Evolutionary conservation across 2,888 invertebrate species (phyloP).

Genomic region (Ophion costatus): DNA sequence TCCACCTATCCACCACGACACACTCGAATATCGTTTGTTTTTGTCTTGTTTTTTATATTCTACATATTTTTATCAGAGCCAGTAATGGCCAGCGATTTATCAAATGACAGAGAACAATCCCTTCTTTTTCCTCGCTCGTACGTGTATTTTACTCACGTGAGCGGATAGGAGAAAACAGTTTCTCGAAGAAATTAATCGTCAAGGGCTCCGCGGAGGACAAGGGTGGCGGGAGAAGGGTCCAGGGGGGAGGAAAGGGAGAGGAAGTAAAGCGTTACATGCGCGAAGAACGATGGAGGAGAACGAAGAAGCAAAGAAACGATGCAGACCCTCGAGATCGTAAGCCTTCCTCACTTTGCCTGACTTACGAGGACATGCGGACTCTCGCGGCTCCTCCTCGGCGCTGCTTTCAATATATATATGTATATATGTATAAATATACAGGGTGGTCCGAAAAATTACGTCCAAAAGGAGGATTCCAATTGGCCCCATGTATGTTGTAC

Average conservation of each 20-base stretch:
- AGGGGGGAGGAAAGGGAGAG: neutral
- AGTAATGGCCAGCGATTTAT: neutral
- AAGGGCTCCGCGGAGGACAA: neutral
- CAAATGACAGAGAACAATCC: neutral
- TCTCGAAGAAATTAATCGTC: slow-evolving; percentile 16
- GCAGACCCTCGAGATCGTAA: slow-evolving; percentile 51
- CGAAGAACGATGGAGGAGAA: slow-evolving; percentile 34
- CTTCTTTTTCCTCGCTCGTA: neutral
- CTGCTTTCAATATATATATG: neutral
- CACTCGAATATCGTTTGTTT: neutral
- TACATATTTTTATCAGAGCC: neutral
- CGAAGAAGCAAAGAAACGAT: slow-evolving; percentile 46
- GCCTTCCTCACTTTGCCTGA: slow-evolving; percentile 61
- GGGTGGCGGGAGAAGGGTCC: neutral
- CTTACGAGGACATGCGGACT: slow-evolving; percentile 57
- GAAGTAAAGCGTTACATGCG: slow-evolving; percentile 40
- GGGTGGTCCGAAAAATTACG: neutral
- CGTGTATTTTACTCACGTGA: neutral
- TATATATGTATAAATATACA: neutral
- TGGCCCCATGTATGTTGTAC: neutral
- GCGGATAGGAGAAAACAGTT: neutral
- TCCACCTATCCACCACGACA: neutral
- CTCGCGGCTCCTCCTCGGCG: slow-evolving; percentile 48
- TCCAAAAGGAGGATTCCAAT: neutral
- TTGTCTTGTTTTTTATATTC: neutral